A percentile compares a stretch with the other conserved stretches of the same genome.
phyloP scores from a whole-genome alignment of 2,113 vertebrate genomes.

The Pachypanchax playfairii region DNA sequence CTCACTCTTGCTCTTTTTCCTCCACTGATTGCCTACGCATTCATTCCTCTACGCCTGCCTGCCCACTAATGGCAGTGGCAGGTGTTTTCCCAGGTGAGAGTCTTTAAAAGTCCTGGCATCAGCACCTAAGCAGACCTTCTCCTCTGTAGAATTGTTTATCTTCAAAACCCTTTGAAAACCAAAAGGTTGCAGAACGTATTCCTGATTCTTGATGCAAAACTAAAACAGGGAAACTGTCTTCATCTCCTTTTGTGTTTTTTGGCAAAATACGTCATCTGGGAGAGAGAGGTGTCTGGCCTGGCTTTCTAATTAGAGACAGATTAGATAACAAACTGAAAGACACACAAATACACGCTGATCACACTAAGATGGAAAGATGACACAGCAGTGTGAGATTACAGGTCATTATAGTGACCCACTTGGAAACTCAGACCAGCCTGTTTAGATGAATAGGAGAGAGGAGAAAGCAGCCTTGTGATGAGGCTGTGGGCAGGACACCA shows the following conservation, averaged over 20 bases:
- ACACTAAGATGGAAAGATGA: constrained; percentile 12
- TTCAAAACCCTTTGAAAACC: constrained; percentile 10
- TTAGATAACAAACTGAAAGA: constrained; percentile 16
- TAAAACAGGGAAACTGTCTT: not conserved
- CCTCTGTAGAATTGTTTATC: not conserved
- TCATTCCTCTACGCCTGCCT: constrained; percentile 60
- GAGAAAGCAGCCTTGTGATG: constrained; percentile 48
- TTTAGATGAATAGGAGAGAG: constrained; percentile 26
- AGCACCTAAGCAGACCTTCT: constrained; percentile 39
- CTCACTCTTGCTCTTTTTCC: constrained; percentile 15
- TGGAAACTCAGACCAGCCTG: not conserved
- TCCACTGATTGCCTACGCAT: constrained; percentile 51
- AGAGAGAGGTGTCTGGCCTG: not conserved
- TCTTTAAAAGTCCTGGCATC: constrained; percentile 68
- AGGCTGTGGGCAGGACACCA: constrained; percentile 27
- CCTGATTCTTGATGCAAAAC: not conserved
- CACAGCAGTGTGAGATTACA: constrained; percentile 40
- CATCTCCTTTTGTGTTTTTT: constrained; percentile 11
- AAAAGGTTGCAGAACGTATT: constrained; percentile 14
- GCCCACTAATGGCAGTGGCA: constrained; percentile 67
- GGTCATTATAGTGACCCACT: constrained; percentile 20
- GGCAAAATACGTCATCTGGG: not conserved
- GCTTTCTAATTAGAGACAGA: constrained; percentile 24
- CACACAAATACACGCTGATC: constrained; percentile 9
- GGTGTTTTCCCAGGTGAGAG: constrained; percentile 68